These are phyloP conservation scores for Drosophila mimetica DNA, from an alignment of 2,888 invertebrate genomes.

Conservation along the genomic window DNA sequence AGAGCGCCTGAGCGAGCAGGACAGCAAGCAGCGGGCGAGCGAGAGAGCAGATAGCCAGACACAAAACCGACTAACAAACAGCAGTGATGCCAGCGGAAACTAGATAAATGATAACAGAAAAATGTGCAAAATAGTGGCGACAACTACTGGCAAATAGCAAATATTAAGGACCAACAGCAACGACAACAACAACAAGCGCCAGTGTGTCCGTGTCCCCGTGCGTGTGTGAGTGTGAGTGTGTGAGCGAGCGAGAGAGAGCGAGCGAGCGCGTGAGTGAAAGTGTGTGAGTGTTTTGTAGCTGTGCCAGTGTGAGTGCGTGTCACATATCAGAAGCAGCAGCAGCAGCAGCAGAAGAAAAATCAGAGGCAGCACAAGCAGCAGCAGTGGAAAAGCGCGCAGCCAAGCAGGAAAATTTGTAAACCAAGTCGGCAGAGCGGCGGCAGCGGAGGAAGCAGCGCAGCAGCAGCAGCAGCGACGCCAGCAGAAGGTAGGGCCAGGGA, in stretches of 20 bases:
- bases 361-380: constrained; percentile 23
- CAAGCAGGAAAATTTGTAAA: constrained; percentile 39
- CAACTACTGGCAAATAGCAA: constrained; percentile 18
- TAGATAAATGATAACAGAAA: constrained; percentile 23
- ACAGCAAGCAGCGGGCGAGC: constrained; percentile 21
- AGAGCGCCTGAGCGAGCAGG: constrained; percentile 24
- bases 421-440: constrained; percentile 17
- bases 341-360: constrained; percentile 36
- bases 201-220: constrained; percentile 41
- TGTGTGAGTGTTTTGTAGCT: constrained; percentile 34
- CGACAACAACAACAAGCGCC: constrained; percentile 38
- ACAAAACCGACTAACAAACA: background rate
- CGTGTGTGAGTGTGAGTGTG: constrained; percentile 40
- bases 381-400: constrained; percentile 42
- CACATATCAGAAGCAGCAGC: constrained; percentile 70
- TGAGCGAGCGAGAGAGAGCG: constrained; percentile 21
- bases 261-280: constrained; percentile 13
- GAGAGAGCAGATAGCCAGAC: background rate
- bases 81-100: constrained; percentile 26
- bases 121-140: constrained; percentile 30
- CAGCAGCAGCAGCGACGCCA: constrained; percentile 57
- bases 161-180: constrained; percentile 21
- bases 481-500: constrained; percentile 68
- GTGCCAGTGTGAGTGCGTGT: constrained; percentile 50
- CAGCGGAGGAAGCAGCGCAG: constrained; percentile 24